phyloP scores from a whole-genome alignment of 2,888 invertebrate genomes.

The Willowsia nigromaculata region DNA sequence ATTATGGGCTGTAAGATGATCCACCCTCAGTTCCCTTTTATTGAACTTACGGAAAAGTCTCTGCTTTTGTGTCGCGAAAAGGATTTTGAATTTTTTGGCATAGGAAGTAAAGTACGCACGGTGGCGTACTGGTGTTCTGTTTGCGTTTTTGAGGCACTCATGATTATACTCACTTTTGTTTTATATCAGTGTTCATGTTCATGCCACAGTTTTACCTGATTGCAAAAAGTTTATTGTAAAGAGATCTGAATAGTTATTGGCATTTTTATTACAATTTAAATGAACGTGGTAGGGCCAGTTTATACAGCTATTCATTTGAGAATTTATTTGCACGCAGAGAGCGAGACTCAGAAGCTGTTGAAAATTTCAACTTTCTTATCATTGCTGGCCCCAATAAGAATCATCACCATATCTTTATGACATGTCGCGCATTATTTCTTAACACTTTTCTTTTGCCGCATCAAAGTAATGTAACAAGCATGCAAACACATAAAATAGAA shows the following conservation, averaged over 20 bases:
- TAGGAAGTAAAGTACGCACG: too few species aligned
- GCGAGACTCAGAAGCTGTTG: not conserved
- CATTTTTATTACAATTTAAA: slow-evolving; percentile 61
- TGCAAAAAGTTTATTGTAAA: too few species aligned
- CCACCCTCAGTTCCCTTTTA: too few species aligned
- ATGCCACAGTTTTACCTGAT: not conserved
- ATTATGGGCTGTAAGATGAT: too few species aligned
- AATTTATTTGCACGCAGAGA: not conserved
- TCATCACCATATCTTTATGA: slow-evolving; percentile 57
- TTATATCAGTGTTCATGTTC: too few species aligned
- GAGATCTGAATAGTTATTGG: slow-evolving; percentile 63
- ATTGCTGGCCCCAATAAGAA: slow-evolving; percentile 52
- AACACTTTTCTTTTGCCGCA: not conserved
- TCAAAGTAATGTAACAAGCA: not conserved
- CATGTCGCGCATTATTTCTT: slow-evolving; percentile 43
- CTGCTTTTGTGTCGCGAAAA: too few species aligned
- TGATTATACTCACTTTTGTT: too few species aligned
- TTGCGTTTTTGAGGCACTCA: too few species aligned
- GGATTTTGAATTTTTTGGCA: too few species aligned
- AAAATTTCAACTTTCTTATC: slow-evolving; percentile 57
- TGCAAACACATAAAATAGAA: not conserved
- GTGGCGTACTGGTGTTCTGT: too few species aligned
- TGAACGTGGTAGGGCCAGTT: slow-evolving; percentile 47
- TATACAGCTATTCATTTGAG: slow-evolving; percentile 20
- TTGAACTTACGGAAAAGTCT: too few species aligned